phyloP scores from a whole-genome alignment of 2,888 invertebrate genomes.

The Xestia rhomboidea region DNA sequence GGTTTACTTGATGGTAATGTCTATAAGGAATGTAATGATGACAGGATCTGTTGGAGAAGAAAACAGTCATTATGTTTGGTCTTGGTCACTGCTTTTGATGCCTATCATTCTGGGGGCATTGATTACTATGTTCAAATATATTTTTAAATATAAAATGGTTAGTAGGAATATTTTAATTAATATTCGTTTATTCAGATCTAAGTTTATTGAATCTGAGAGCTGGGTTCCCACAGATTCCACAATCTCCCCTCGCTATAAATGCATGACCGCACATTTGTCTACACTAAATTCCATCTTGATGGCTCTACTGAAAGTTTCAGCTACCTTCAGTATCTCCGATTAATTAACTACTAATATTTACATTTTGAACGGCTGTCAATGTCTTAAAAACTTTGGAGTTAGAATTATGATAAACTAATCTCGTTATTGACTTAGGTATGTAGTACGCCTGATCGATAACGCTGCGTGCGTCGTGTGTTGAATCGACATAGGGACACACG shows the following conservation, averaged over 20 bases:
- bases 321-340: not conserved
- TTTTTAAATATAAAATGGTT: conserved; percentile 56
- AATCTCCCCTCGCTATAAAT: not conserved
- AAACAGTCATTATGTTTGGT: conserved; percentile 51
- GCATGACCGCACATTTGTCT: not conserved
- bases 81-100: conserved; percentile 46
- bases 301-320: not conserved
- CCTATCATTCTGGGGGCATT: conserved; percentile 54
- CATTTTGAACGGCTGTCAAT: not conserved
- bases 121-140: conserved; percentile 42
- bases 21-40: conserved; percentile 47
- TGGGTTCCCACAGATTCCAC: not conserved
- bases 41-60: conserved; percentile 26
- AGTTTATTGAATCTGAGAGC: not conserved
- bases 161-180: not conserved
- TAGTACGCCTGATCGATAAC: not conserved
- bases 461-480: not conserved
- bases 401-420: not conserved
- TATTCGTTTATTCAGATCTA: not conserved
- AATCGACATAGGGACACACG: no score
- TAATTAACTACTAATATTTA: not conserved
- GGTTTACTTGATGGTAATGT: conserved; percentile 60
- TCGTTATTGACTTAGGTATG: not conserved
- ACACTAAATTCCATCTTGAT: not conserved
- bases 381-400: not conserved